A percentile compares a stretch with the other conserved stretches of the same genome.
Conservation (phyloP, 2,113 vertebrate species). For the Malaclemys terrapin region DNA sequence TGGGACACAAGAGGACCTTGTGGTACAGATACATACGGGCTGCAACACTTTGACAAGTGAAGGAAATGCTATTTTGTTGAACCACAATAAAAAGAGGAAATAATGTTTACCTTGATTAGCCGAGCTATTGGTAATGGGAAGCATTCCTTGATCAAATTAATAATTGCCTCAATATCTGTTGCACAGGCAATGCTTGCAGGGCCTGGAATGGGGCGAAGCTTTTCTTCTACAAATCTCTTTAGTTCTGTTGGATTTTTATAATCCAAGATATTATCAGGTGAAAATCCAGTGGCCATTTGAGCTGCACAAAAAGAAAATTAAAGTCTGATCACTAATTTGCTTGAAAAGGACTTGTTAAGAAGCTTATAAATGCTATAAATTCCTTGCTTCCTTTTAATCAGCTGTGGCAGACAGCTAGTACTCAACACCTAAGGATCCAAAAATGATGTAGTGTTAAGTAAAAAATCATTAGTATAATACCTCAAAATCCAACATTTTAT, state of each 20-base stretch:
- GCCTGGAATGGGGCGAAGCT: neutral
- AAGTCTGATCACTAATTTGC: neutral
- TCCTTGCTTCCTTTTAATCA: neutral
- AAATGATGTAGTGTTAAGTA: neutral
- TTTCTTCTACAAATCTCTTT: constrained; percentile 49
- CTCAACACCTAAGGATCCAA: neutral
- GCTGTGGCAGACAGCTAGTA: neutral
- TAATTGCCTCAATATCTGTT: constrained; percentile 21
- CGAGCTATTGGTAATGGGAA: constrained; percentile 12
- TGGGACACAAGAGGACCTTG: neutral
- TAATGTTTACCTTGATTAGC: constrained; percentile 51
- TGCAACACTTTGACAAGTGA: neutral
- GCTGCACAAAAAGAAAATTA: constrained; percentile 24
- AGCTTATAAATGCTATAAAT: neutral
- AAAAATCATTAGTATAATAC: neutral
- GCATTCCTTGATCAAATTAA: constrained; percentile 14
- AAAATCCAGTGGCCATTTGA: constrained; percentile 57
- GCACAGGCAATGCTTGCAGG: neutral
- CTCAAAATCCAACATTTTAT: neutral
- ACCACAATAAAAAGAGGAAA: neutral
- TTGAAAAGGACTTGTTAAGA: neutral
- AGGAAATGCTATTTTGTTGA: neutral
- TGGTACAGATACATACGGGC: no score
- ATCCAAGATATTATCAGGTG: constrained; percentile 34
- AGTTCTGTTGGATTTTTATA: constrained; percentile 37